These are phyloP conservation scores for Edolisoma coerulescens DNA, from an alignment of 2,113 vertebrate genomes.

Conservation along the genomic window DNA sequence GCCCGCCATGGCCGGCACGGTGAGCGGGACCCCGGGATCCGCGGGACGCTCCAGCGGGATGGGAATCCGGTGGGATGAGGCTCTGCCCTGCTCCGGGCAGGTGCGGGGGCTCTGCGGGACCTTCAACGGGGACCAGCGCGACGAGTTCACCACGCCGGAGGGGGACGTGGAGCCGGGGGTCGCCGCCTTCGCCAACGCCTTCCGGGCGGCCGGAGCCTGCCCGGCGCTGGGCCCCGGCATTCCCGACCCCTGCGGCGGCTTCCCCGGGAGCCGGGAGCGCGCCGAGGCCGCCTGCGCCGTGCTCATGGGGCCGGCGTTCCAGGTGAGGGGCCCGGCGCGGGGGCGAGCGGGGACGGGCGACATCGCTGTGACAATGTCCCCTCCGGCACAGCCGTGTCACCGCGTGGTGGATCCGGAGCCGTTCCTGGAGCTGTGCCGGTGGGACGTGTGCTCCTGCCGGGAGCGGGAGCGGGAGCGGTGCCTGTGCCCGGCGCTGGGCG, in stretches of 20 bases:
- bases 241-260: conserved; percentile 71
- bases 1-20: conserved; percentile 81
- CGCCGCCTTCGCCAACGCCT: conserved; percentile 77
- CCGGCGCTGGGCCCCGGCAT: background rate
- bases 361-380: background rate
- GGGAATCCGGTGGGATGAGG: background rate
- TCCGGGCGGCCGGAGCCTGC: conserved; percentile 70
- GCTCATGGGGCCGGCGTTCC: conserved; percentile 75
- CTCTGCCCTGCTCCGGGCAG: background rate
- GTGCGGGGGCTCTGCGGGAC: conserved; percentile 91
- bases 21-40: background rate
- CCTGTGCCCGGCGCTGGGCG: conserved; percentile 77
- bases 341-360: fast-evolving
- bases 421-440: conserved; percentile 75
- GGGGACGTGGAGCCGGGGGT: conserved; percentile 83
- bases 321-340: conserved; percentile 54
- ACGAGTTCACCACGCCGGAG: conserved; percentile 86
- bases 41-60: fast-evolving
- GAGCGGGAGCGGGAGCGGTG: conserved; percentile 30
- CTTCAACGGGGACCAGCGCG: conserved; percentile 85
- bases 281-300: conserved; percentile 77
- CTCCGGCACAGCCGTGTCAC: conserved; percentile 75
- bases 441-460: conserved; percentile 77
- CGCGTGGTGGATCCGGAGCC: conserved; percentile 79
- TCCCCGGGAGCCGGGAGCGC: conserved; percentile 67